These are phyloP conservation scores for Potorous gilbertii DNA, from an alignment of 2,797 vertebrate species.

Conservation along the genomic window DNA sequence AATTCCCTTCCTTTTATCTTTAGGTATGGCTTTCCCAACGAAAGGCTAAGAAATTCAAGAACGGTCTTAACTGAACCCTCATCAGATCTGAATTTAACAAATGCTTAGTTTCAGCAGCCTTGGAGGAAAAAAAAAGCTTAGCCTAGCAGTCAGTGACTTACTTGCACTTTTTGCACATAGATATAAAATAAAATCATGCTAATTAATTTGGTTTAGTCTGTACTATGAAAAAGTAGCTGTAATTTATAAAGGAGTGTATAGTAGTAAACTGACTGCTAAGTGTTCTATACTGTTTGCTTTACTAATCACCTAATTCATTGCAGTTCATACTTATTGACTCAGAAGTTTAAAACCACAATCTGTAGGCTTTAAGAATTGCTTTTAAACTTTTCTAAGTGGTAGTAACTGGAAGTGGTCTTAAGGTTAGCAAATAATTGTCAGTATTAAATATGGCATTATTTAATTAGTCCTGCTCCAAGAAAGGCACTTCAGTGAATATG, in stretches of 20 bases:
- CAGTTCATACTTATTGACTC: constrained; percentile 88
- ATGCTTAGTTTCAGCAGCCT: constrained; percentile 92
- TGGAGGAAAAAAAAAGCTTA: constrained; percentile 83
- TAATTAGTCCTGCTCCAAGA: constrained; percentile 86
- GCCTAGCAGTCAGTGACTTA: constrained; percentile 93
- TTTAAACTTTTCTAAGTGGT: constrained; percentile 86
- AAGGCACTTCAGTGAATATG: constrained; percentile 91
- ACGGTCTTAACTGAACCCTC: constrained; percentile 93
- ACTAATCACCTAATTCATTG: constrained; percentile 95
- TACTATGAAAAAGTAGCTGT: constrained; percentile 84
- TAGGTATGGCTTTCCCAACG: constrained; percentile 99
- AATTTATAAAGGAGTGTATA: constrained; percentile 86
- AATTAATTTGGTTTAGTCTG: constrained; percentile 88
- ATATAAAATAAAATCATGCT: constrained; percentile 87
- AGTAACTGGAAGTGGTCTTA: constrained; percentile 88
- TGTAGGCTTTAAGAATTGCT: constrained; percentile 89
- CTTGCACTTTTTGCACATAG: constrained; percentile 92
- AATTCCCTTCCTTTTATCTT: constrained; percentile 97
- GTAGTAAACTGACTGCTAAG: constrained; percentile 92
- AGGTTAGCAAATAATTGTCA: constrained; percentile 89
- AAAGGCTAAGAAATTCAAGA: constrained; percentile 98
- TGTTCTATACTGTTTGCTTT: constrained; percentile 91
- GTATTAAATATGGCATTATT: constrained; percentile 90
- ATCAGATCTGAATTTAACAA: constrained; percentile 93
- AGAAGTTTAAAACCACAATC: constrained; percentile 85